Evolutionary conservation across 2,888 invertebrate genomes (phyloP), one percentile per base, ranked within the genome.

Genomic region (Digitonthophagus gazella): DNA sequence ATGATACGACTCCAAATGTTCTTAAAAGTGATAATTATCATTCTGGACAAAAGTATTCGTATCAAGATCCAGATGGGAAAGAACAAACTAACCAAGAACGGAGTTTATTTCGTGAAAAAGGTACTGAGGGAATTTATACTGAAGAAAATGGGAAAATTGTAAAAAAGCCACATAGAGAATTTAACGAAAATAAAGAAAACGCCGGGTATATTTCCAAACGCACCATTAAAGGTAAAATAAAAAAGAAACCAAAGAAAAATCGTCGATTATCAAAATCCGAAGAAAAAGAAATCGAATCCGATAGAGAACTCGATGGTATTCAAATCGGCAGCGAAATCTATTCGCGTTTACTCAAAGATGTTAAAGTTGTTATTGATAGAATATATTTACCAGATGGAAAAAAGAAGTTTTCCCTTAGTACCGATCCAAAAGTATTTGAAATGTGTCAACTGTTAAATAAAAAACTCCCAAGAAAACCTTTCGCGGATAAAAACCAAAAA

Each of bases 21-120:
- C 18, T 61, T 1, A 61, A 18, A 16, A 3, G 11, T 11, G 61
- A 61, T 61, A 61, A 61, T 61, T 61, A 18, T n/a, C 2, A 15
- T 18, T 18, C 18, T 5, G 61, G 20, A 20, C 61, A 61, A 19
- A 61, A 18, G n/a, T 11, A 18, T 61, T 20, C 18, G 6, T n/a
- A 61, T 2, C n/a, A 19, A 18, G 18, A 58, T 15, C 18, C 18
- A 15, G 58, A 58, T 3, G 61, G 16, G 3, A n/a, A 20, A 18
- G 61, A 61, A 20, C 61, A 61, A 61, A 61, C 61, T 0, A 65
- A 65, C 54, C 65, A 19, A 2, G 69, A 69, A 2, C 67, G 65
- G 67, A 70, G 58, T 67, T 70, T 70, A 70, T 70, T 70, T 67
- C 67, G 67, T 68, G 70, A 70, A 64, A 70, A 67, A 68, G 15